Evolutionary conservation across 1,140 invertebrate species (phyloP), one percentile per base, ranked within the genome.

Genomic region (Ips nitidus): DNA sequence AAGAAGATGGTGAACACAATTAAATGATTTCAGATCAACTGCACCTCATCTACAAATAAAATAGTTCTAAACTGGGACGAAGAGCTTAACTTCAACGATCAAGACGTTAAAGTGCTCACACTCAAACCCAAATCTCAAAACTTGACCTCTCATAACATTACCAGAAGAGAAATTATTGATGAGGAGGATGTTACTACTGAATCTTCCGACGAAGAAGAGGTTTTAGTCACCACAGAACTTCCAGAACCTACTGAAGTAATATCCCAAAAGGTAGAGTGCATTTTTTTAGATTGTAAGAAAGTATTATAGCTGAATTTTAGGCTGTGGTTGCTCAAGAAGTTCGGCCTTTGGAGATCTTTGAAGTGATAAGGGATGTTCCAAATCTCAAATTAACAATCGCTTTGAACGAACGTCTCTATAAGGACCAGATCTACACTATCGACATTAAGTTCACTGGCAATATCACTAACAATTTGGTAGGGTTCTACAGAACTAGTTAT

Each of bases 401-500:
- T 6, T 52, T 75, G 50, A 52, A 58, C 37, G 69, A 75, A 38
- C 43, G 52, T 8, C 55, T 78, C 36, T 56, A 68, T 65, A 43
- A 56, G 40, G 74, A 64, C 1, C 47, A 68, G 41, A 74, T 72
- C 43, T 79, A 79, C 52, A 75, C 71, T 1, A 55, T 78, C 7
- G 69, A 74, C 58, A 74, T 78, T n/a, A 69, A 75, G 66, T 75
- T 77, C 64, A 65, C 73, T 41, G 76, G 78, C 36, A 74, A 75
- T 45, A 78, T 79, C 52, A 66, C 70, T 1, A 72, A 78, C 50
- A 77, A 77, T 67, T 68, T 79, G 52, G 65, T 74, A 39, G 78
- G 78, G 41, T 73, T 79, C 41, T 78, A 79, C 64, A 70, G 70
- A 68, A 78, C 76, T 6, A 76, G 71, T 66, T 79, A 79, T 52